Conservation (phyloP, 2,113 vertebrate species). For the Coptodon rendalli region DNA sequence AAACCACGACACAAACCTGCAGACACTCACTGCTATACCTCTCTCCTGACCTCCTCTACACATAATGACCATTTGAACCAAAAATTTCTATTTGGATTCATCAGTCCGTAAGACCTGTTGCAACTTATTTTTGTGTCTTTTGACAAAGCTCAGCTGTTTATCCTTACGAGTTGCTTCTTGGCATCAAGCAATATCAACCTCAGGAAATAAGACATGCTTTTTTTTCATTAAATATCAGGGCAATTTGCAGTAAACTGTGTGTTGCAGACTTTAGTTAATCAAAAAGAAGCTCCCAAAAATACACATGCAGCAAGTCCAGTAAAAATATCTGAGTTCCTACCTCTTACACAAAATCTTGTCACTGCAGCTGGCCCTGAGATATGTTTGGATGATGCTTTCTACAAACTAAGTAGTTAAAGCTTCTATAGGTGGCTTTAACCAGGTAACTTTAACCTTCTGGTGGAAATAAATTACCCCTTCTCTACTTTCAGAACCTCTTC, state of each 20-base stretch:
- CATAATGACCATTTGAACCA: neutral
- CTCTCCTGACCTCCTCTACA: neutral
- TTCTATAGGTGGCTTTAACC: neutral
- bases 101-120: neutral
- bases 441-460: neutral
- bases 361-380: neutral
- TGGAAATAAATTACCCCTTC: neutral
- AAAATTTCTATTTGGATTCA: neutral
- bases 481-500: neutral
- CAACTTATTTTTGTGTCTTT: neutral
- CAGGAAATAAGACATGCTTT: accelerated
- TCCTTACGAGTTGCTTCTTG: neutral
- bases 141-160: neutral
- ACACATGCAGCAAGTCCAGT: neutral
- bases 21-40: neutral
- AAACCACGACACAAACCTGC: neutral
- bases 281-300: neutral
- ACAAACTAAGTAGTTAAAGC: neutral
- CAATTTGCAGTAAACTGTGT: neutral
- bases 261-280: neutral
- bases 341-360: neutral
- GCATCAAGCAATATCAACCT: neutral
- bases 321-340: neutral
- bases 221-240: neutral
- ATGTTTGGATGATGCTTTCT: neutral